Percentiles rank a stretch among this genome's conserved stretches.
Evolutionary conservation across 2,888 invertebrate species (phyloP).

Genomic region (Crematogaster levior): DNA sequence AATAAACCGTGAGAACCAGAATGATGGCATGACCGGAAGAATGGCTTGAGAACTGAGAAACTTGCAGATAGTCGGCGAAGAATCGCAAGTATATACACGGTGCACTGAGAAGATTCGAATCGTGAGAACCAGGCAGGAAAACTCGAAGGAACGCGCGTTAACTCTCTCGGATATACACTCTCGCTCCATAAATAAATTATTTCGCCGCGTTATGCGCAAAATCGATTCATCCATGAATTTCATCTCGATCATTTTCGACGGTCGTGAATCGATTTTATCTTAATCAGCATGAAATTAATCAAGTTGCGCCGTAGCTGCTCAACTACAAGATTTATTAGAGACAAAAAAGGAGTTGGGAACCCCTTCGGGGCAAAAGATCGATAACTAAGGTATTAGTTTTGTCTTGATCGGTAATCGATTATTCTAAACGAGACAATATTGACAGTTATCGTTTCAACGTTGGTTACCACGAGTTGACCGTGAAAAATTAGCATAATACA

Average conservation of each 20-base stretch:
- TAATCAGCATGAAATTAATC: constrained; percentile 41
- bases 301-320: not conserved
- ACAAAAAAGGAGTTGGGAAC: not conserved
- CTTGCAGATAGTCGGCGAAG: constrained; percentile 69
- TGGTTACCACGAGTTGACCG: constrained; percentile 37
- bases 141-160: constrained; percentile 52
- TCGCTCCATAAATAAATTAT: constrained; percentile 61
- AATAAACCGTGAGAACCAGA: constrained; percentile 75
- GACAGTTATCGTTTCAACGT: constrained; percentile 23
- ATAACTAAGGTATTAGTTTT: constrained; percentile 34
- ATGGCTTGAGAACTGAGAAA: constrained; percentile 74
- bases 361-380: not conserved
- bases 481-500: constrained; percentile 52
- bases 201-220: constrained; percentile 31
- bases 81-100: constrained; percentile 68
- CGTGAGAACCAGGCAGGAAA: constrained; percentile 73
- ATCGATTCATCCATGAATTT: constrained; percentile 37
- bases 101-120: constrained; percentile 72
- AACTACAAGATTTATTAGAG: constrained; percentile 27
- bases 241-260: constrained; percentile 11
- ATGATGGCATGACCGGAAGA: constrained; percentile 77
- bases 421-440: constrained; percentile 40
- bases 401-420: constrained; percentile 62
- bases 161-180: constrained; percentile 45
- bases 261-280: constrained; percentile 28